Evolutionary conservation across 2,888 invertebrate species (phyloP), one percentile per base, ranked within the genome.

Genomic region (Ophraella communa): DNA sequence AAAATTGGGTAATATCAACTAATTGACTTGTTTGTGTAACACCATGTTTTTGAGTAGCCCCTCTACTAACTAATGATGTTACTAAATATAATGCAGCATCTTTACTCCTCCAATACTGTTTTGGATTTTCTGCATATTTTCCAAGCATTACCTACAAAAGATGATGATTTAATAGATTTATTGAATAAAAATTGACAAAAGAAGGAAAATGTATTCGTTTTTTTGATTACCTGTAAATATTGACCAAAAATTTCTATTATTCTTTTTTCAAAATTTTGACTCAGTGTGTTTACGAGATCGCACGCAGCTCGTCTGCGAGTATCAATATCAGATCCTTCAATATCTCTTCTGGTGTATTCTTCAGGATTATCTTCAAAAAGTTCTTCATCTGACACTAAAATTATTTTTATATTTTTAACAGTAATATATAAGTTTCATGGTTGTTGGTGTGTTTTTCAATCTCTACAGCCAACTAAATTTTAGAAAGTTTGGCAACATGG

Each of bases 321-420:
- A 81, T 98, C 98, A 66, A 97, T 92, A 83, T 99, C 99, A 7
- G 97, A 96, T 4, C 98, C 98, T 84, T 99, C 99, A 68, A 99
- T 95, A 83, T 99, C 99, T 27, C 96, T 86, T 3, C 96, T 86
- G 67, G 96, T 95, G 79, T 96, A 98, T 83, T 99, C 99, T 77
- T 99, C 97, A 0, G 99, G 95, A 79, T 98, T 98, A 79, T 98
- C 98, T 81, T 97, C 96, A 83, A 99, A 99, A 47, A 97, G 81
- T 81, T 99, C 99, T 81, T 95, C 92, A 83, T 99, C 99, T 0
- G 95, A 92, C 57, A 89, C 91, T 92, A 76, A 49, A 79, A 77
- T 35, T n/a, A n/a, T n/a, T n/a, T n/a, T n/a, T n/a, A n/a, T n/a
- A n/a, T n/a, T n/a, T n/a, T n/a, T n/a, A n/a, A n/a, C n/a, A n/a